A percentile compares a stretch with the other conserved stretches of the same genome.
Evolutionary conservation across 1,140 invertebrate genomes (phyloP).

Genomic region (Lanistes nyassanus): DNA sequence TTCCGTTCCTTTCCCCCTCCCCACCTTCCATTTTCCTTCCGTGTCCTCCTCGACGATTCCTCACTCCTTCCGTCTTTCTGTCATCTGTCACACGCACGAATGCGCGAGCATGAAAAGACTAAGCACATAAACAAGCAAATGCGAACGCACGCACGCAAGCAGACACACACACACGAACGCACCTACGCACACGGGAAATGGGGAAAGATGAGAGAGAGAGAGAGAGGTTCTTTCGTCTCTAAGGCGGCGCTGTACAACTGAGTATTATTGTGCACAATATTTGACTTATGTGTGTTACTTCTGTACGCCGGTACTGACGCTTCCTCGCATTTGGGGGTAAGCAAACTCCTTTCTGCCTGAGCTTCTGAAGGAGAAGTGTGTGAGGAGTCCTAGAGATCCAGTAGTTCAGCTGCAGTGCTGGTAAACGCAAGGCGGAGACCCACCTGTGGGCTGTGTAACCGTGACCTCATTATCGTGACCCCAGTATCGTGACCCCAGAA

Average conservation of each 20-base stretch:
- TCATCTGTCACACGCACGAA: not conserved
- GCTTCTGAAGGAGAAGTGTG: too few species aligned
- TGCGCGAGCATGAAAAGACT: not conserved
- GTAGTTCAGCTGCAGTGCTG: too few species aligned
- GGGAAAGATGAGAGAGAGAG: constrained; percentile 2
- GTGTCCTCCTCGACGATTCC: not conserved
- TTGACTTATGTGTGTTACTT: not conserved
- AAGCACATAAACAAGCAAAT: constrained; percentile 1
- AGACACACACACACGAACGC: constrained; percentile 9
- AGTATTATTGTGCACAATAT: not conserved
- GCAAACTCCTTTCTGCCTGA: not conserved
- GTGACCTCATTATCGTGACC: too few species aligned
- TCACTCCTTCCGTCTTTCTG: not conserved
- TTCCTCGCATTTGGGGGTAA: not conserved
- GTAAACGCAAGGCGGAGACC: too few species aligned
- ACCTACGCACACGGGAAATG: not conserved
- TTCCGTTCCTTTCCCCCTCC: not conserved
- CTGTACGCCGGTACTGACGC: not conserved
- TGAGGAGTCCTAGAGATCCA: too few species aligned
- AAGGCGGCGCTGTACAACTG: not conserved
- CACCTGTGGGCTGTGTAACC: too few species aligned
- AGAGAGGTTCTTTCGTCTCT: constrained; percentile 5
- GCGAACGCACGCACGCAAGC: not conserved
- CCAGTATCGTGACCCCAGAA: too few species aligned
- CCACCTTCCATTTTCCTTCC: not conserved